Conservation (phyloP, 2,888 invertebrate genomes). For the Noctua comes region DNA sequence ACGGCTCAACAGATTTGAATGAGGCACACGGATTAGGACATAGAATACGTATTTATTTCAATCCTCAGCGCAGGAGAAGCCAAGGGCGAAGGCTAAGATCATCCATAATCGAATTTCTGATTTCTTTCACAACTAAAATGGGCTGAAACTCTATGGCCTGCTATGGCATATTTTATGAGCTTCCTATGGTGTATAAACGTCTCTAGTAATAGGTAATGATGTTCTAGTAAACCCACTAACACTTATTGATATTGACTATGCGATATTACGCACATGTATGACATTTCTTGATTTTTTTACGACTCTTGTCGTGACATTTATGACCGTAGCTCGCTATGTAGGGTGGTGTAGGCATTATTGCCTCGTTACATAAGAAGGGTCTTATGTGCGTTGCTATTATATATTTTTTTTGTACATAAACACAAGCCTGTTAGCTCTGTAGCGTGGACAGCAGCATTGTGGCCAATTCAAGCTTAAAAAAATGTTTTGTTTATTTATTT, state of each 20-base stretch:
- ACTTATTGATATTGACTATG: constrained; percentile 59
- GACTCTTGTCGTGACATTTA: constrained; percentile 54
- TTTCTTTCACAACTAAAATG: constrained; percentile 1
- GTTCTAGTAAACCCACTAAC: constrained; percentile 34
- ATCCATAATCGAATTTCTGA: background rate
- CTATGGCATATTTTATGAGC: constrained; percentile 30
- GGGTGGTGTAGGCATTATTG: constrained; percentile 32
- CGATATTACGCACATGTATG: constrained; percentile 27
- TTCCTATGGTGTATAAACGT: constrained; percentile 26
- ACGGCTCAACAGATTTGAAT: background rate
- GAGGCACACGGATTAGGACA: background rate
- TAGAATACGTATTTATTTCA: background rate
- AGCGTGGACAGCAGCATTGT: background rate
- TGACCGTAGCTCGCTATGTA: constrained; percentile 12
- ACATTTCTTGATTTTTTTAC: constrained; percentile 58
- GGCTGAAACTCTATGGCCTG: background rate
- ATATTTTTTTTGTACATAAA: constrained; percentile 13
- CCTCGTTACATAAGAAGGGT: constrained; percentile 34
- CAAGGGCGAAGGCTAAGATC: background rate
- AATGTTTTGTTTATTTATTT: no score
- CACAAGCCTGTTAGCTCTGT: background rate
- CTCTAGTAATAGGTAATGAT: constrained; percentile 23
- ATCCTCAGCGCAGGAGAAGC: background rate
- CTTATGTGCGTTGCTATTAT: background rate
- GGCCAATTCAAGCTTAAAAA: background rate